phyloP scores from a whole-genome alignment of 92 coral and sea anemone genomes.

The Blastomussa wellsi region DNA sequence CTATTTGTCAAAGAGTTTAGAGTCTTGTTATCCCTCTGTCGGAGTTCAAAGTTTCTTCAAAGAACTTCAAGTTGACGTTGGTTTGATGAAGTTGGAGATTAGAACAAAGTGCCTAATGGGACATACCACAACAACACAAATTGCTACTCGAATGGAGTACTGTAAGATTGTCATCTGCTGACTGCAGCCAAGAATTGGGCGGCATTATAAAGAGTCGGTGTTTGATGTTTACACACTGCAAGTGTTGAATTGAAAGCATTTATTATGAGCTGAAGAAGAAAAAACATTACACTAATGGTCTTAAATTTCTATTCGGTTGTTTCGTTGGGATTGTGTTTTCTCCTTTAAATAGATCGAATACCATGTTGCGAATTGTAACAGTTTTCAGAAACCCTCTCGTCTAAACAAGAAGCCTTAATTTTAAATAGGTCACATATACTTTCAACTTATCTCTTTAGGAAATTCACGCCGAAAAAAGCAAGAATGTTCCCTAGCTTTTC shows the following conservation, averaged over 20 bases:
- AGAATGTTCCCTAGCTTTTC: not conserved
- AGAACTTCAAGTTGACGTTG: constrained; percentile 47
- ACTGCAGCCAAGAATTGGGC: constrained; percentile 7
- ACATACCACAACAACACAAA: constrained; percentile 62
- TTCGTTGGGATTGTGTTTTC: not conserved
- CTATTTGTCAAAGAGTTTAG: constrained; percentile 71
- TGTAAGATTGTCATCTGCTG: constrained; percentile 17
- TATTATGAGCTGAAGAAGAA: not conserved
- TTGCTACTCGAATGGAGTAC: constrained; percentile 23
- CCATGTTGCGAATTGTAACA: not conserved
- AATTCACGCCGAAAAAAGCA: not conserved
- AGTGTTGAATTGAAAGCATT: constrained; percentile 11
- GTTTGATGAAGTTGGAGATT: constrained; percentile 39
- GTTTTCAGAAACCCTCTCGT: not conserved
- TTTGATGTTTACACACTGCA: constrained; percentile 14
- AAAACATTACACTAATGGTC: not conserved
- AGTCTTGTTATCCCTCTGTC: constrained; percentile 54
- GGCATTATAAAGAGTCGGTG: constrained; percentile 18
- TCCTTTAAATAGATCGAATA: not conserved
- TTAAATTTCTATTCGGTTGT: not conserved
- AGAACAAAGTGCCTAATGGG: constrained; percentile 40
- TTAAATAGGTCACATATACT: not conserved
- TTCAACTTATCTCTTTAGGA: not conserved
- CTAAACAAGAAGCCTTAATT: constrained; percentile 1
- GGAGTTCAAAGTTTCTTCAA: constrained; percentile 40